phyloP scores from a whole-genome alignment of 1,140 invertebrate genomes.

The Lepidurus packardi region DNA sequence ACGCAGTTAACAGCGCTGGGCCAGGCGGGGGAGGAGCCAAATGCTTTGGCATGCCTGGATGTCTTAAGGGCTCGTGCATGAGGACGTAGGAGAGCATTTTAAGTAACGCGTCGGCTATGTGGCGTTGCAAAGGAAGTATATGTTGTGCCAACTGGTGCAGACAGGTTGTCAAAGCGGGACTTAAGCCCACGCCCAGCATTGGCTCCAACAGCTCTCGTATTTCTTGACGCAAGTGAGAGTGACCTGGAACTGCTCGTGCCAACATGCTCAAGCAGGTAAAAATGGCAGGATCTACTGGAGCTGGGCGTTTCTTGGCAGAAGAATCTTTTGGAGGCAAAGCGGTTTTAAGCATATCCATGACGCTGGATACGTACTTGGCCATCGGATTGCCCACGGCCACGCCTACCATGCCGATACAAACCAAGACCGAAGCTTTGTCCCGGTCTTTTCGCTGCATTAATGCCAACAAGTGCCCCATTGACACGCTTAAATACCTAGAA shows the following conservation, averaged over 20 bases:
- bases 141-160: slow-evolving; percentile 81
- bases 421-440: slow-evolving; percentile 77
- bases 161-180: slow-evolving; percentile 81
- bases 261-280: slow-evolving; percentile 93
- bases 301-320: slow-evolving; percentile 50
- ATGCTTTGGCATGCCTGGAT: slow-evolving; percentile 51
- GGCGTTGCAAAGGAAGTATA: slow-evolving; percentile 77
- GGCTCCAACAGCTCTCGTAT: slow-evolving; percentile 80
- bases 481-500: slow-evolving; percentile 64
- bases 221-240: slow-evolving; percentile 61
- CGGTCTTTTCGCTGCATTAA: slow-evolving; percentile 71
- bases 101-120: slow-evolving; percentile 80
- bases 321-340: slow-evolving; percentile 65
- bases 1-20: slow-evolving; percentile 10
- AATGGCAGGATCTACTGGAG: slow-evolving; percentile 69
- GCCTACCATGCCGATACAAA: slow-evolving; percentile 81
- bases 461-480: slow-evolving; percentile 69
- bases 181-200: slow-evolving; percentile 86
- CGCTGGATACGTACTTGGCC: slow-evolving; percentile 67
- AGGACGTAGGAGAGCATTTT: slow-evolving; percentile 63
- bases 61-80: slow-evolving; percentile 76
- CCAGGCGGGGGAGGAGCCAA: slow-evolving; percentile 21
- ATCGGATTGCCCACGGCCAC: slow-evolving; percentile 82
- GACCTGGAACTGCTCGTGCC: slow-evolving; percentile 69
- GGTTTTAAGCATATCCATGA: slow-evolving; percentile 78